Base-by-base conservation (phyloP, 2,113 vertebrate species). In the Cyphomyrus discorhynchus region DNA sequence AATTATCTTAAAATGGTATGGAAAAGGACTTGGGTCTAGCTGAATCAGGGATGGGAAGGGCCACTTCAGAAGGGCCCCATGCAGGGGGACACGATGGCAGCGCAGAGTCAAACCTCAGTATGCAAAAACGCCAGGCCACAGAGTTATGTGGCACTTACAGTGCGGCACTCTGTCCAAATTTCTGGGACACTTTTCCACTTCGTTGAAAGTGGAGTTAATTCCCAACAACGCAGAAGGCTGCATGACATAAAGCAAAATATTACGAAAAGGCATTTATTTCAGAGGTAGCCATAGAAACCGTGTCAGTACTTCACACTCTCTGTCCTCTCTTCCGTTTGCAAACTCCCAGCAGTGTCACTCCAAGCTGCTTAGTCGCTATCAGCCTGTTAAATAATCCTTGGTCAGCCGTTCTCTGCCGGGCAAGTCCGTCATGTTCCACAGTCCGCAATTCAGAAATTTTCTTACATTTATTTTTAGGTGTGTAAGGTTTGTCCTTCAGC, bases 401-500 rank as follows among this genome's bases (percentile, higher is more conserved):
- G 19, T 88, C 53, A 42, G 52, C 35, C 9, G 17, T 53, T 15
- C 35, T 53, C 87, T 24, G 53, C 5, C 3, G 94, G 91, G 90
- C 90, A 94, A 90, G 92, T 91, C 82, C 87, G 87, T 84, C 42
- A 8, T 45, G 42, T 21, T 47, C 39, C 80, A 39, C 27, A 77
- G 70, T 35, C 74, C 15, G 1, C 31, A 15, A 80, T 19, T 80
- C 74, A 80, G 13, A 42, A 35, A 2, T 42, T 7, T 80, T 19
- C 17, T 19, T 42, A 39, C 8, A 2, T 42, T 19, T 17, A 17
- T 39, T 17, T 66, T 66, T 70, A 70, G 13, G n/a, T 80, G 74
- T 80, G 35, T 42, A 39, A 80, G 35, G 15, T 35, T 19, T 80
- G 74, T 39, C 74, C 74, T 80, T 80, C 5, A 80, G 17, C 35